A percentile compares a stretch with the other conserved stretches of the same genome.
phyloP scores from a whole-genome alignment of 2,888 invertebrate species.

The Trichacis sp. region DNA sequence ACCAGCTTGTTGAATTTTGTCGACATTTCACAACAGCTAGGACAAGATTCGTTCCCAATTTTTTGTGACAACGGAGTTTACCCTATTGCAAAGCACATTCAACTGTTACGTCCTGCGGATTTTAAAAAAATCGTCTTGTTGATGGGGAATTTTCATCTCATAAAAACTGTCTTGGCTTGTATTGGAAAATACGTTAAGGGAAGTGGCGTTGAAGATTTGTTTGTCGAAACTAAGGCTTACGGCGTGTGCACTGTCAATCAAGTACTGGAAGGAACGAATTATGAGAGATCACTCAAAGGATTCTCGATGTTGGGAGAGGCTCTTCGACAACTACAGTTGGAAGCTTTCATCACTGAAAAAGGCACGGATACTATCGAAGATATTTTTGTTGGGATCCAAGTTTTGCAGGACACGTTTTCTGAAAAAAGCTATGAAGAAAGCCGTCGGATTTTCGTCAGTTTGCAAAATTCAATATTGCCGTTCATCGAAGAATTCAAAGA shows the following conservation, averaged over 20 bases:
- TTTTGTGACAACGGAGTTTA: conserved; percentile 13
- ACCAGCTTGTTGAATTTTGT: too few species aligned
- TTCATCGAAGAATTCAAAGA: too few species aligned
- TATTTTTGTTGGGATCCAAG: too few species aligned
- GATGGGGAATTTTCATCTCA: conserved; percentile 3
- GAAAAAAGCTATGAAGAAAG: too few species aligned
- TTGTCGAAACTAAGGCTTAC: not conserved
- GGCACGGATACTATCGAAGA: too few species aligned
- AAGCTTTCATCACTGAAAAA: too few species aligned
- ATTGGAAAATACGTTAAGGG: conserved; percentile 1
- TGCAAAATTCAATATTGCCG: too few species aligned
- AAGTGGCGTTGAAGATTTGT: conserved; percentile 6
- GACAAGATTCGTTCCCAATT: conserved; percentile 5
- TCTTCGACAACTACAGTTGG: too few species aligned
- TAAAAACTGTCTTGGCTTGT: not conserved
- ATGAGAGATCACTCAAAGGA: conserved; percentile 1
- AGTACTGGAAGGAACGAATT: conserved; percentile 7
- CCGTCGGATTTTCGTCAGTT: too few species aligned
- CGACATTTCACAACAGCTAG: not conserved
- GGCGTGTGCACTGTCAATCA: conserved; percentile 6
- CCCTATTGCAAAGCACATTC: conserved; percentile 2
- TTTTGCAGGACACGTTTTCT: too few species aligned
- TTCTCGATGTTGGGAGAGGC: too few species aligned
- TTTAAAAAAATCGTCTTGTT: not conserved
- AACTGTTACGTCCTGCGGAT: not conserved